Evolutionary conservation across 1,140 invertebrate species (phyloP), one percentile per base, ranked within the genome.

Genomic region (Drosophila santomea): DNA sequence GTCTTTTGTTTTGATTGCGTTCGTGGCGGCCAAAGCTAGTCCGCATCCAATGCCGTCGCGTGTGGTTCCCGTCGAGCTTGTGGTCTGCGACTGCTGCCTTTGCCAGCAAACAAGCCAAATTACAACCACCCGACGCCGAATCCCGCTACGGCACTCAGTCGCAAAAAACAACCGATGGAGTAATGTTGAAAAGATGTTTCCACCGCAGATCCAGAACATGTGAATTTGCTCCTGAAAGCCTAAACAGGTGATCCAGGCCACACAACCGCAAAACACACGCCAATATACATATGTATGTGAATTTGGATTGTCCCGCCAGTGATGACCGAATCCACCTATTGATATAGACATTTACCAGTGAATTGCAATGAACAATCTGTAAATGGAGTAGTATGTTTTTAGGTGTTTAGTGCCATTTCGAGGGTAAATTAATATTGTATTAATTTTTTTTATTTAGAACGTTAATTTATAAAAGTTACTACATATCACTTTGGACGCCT

Each of bases 161-260:
- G 82, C 83, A 79, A 86, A 88, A 83, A 86, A 86, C 78, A 80
- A 86, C 60, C 66, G 59, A 58, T 75, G 74, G 66, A 68, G 78
- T 57, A 71, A 55, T 10, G 5, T 48, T 25, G 47, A 50, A 55
- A 47, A 75, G 86, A 74, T 84, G 62, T 76, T 83, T 79, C 66
- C 66, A 79, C 74, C 66, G 75, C 78, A 72, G 71, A 69, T 57
- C 69, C 60, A 83, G 71, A 79, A 51, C 83, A 78, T 82, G 82
- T 82, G 82, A 86, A 71, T 48, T 47, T 82, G 71, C 71, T 88
- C 82, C 83, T 86, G 83, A 82, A 88, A 72, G 67, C 60, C 63
- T 62, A 80, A 84, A 77, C 77, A 84, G 81, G 81, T 84, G 81
- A 67, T 67, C 62, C 47, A 56, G 44, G 12, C 51, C 32, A 32